Base-by-base conservation (phyloP, 2,888 invertebrate genomes). In the Conistra vaccinii region DNA sequence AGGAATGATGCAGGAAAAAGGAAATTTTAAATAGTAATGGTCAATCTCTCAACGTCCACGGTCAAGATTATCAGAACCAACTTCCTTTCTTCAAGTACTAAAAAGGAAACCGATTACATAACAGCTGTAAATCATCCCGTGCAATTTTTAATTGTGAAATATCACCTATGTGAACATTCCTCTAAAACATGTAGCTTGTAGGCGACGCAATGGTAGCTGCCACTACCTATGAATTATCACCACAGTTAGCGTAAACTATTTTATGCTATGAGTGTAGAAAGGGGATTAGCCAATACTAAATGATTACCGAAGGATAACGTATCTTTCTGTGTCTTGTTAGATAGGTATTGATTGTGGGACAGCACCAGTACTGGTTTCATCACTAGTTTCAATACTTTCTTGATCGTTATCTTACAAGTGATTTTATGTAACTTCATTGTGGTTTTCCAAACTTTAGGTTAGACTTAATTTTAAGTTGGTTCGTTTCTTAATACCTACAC, bases 141-240 rank as follows among this genome's bases (percentile, higher is more conserved):
- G 51, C 45, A 72, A 80, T 63, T 76, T 86, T 80, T 84, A 83
- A 80, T 84, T 75, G 76, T 83, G 39, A 80, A 73, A 67, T 85
- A 83, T 80, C 71, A 68, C 57, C 58, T 69, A 75, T 68, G 20
- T 70, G 61, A 63, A 73, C 67, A 78, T 81, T 81, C 63, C 68
- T 73, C 65, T 82, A 51, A 82, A 82, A 73, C 79, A 69, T 80
- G 67, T 68, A 69, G 35, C 70, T 77, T 69, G 75, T 76, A 83
- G 75, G 84, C 77, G 75, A 83, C 45, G 55, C 57, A 32, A 45
- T 60, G 55, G 58, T 73, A 55, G 55, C 73, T 84, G 73, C 76
- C 65, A 74, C 61, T 42, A 55, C 53, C 73, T 73, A 69, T 76
- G 66, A 78, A 72, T 76, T 79, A 81, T 69, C 32, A 26, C 42